phyloP scores from a whole-genome alignment of 2,888 invertebrate genomes.

The Euzophera pinguis region DNA sequence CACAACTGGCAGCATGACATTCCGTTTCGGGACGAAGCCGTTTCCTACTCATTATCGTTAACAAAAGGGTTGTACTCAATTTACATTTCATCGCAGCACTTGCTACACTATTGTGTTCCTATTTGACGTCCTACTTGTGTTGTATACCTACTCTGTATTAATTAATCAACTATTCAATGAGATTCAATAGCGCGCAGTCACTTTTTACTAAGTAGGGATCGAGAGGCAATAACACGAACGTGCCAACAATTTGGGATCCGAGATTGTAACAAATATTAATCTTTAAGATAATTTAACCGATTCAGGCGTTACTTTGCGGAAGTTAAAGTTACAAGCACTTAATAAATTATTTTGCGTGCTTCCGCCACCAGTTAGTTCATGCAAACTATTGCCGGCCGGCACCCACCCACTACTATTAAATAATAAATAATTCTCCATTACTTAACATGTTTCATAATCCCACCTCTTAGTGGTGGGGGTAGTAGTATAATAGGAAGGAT shows the following conservation, averaged over 20 bases:
- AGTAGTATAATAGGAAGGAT: too few relatives aligned
- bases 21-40: constrained; percentile 45
- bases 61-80: constrained; percentile 58
- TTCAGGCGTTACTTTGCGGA: too few relatives aligned
- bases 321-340: too few relatives aligned
- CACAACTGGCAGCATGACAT: constrained; percentile 30
- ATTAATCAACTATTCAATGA: constrained; percentile 28
- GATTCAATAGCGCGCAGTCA: constrained; percentile 16
- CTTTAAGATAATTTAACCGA: constrained; percentile 30
- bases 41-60: constrained; percentile 56
- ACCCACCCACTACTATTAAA: too few relatives aligned
- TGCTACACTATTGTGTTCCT: constrained; percentile 32
- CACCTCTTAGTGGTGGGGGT: too few relatives aligned
- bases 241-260: constrained; percentile 7
- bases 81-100: constrained; percentile 51
- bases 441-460: too few relatives aligned
- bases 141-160: constrained; percentile 21
- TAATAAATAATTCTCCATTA: too few relatives aligned
- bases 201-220: constrained; percentile 10
- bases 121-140: constrained; percentile 25
- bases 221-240: neutral
- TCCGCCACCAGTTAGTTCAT: too few relatives aligned
- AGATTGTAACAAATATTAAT: constrained; percentile 24
- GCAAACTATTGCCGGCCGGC: too few relatives aligned
- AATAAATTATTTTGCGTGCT: too few relatives aligned